Percentiles rank a stretch among this genome's conserved stretches.
phyloP scores from a whole-genome alignment of 1,140 invertebrate genomes.

The Goniozus legneri region DNA sequence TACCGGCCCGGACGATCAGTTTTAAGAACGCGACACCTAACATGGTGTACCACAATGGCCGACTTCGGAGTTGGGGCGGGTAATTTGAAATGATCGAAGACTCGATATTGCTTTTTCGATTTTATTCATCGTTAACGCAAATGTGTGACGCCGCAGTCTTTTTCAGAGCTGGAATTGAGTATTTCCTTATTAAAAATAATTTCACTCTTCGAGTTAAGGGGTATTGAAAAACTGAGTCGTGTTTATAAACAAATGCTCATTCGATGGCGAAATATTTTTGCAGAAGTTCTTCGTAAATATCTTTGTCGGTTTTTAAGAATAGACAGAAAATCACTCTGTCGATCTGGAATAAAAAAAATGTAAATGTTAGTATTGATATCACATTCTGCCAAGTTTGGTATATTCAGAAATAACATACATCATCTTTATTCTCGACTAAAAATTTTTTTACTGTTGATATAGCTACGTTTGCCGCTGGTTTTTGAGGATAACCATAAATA shows the following conservation, averaged over 20 bases:
- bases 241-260: no score
- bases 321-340: conserved; percentile 80
- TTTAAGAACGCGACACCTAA: no score
- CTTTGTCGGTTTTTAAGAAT: conserved; percentile 69
- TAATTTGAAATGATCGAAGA: no score
- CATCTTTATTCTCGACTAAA: conserved; percentile 61
- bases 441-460: conserved; percentile 64
- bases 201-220: background rate
- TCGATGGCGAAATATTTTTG: conserved; percentile 68
- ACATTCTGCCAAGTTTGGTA: background rate
- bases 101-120: no score
- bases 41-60: no score
- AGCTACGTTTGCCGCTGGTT: conserved; percentile 71
- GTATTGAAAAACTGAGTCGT: background rate
- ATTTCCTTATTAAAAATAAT: no score
- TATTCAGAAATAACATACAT: conserved; percentile 38
- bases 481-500: conserved; percentile 80
- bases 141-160: no score
- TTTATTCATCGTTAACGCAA: no score
- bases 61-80: no score
- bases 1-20: no score
- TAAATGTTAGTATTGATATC: background rate
- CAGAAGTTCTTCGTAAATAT: conserved; percentile 70
- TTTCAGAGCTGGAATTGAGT: no score
- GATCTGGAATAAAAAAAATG: conserved; percentile 54